phyloP scores from a whole-genome alignment of 2,113 vertebrate genomes.

The Platysteira castanea region DNA sequence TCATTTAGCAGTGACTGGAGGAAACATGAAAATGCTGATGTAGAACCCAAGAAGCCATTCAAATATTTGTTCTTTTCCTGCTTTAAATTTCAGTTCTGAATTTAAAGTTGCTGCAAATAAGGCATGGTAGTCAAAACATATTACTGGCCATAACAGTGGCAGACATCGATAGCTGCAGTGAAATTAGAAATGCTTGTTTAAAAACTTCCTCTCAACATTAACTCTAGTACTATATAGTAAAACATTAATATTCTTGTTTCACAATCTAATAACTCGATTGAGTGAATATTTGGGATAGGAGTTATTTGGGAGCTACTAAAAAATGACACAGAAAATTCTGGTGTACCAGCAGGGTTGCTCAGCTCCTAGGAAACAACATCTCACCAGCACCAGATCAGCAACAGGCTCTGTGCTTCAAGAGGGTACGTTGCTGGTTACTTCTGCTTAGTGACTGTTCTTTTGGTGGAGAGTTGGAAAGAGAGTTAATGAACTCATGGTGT shows the following conservation, averaged over 20 bases:
- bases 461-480: not conserved
- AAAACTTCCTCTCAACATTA: not conserved
- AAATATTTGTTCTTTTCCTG: not conserved
- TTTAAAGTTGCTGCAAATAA: not conserved
- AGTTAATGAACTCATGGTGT: not conserved
- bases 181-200: not conserved
- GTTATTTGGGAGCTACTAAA: not conserved
- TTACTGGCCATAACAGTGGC: not conserved
- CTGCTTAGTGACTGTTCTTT: not conserved
- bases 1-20: not conserved
- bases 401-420: not conserved
- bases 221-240: not conserved
- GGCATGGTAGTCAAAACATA: not conserved
- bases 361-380: not conserved
- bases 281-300: not conserved
- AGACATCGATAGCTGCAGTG: not conserved
- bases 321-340: not conserved
- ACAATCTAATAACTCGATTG: not conserved
- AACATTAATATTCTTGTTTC: not conserved
- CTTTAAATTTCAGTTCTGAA: not conserved
- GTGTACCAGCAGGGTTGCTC: not conserved
- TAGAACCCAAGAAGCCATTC: not conserved
- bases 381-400: not conserved
- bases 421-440: not conserved
- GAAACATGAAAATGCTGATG: not conserved